Conservation (phyloP, 2,888 invertebrate genomes). For the Drosophila demipolita region DNA sequence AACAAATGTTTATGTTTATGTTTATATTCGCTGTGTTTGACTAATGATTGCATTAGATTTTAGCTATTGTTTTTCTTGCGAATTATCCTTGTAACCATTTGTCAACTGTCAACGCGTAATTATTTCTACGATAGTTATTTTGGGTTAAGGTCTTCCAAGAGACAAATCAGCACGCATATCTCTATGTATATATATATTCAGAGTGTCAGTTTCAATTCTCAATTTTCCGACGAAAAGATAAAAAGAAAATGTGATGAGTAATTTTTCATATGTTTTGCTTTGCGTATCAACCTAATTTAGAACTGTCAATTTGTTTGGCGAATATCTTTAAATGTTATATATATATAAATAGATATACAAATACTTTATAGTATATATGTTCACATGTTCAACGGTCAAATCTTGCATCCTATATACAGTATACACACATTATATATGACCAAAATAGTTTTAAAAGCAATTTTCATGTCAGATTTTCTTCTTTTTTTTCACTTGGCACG, state of each 20-base stretch:
- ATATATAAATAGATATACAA: neutral
- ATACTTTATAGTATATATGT: neutral
- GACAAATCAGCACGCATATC: neutral
- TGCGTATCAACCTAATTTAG: conserved; percentile 69
- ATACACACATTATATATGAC: conserved; percentile 15
- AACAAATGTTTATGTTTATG: conserved; percentile 3
- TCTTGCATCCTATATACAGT: conserved; percentile 8
- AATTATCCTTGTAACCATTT: conserved; percentile 58
- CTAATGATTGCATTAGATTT: conserved; percentile 22
- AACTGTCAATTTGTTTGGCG: conserved; percentile 58
- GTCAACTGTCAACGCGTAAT: conserved; percentile 17
- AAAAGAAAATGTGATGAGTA: conserved; percentile 38
- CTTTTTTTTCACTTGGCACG: conserved; percentile 44
- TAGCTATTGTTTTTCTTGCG: neutral
- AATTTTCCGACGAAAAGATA: conserved; percentile 26
- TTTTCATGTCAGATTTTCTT: conserved; percentile 5
- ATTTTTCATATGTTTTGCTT: conserved; percentile 31
- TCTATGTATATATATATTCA: neutral
- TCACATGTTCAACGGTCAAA: conserved; percentile 46
- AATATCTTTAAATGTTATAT: conserved; percentile 31
- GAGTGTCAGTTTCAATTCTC: conserved; percentile 43
- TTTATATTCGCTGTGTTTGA: conserved; percentile 2
- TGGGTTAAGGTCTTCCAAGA: conserved; percentile 47
- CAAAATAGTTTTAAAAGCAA: conserved; percentile 31
- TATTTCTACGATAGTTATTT: conserved; percentile 30